These are phyloP conservation scores for Portevinia maculata DNA, from an alignment of 2,888 invertebrate genomes.

Conservation along the genomic window DNA sequence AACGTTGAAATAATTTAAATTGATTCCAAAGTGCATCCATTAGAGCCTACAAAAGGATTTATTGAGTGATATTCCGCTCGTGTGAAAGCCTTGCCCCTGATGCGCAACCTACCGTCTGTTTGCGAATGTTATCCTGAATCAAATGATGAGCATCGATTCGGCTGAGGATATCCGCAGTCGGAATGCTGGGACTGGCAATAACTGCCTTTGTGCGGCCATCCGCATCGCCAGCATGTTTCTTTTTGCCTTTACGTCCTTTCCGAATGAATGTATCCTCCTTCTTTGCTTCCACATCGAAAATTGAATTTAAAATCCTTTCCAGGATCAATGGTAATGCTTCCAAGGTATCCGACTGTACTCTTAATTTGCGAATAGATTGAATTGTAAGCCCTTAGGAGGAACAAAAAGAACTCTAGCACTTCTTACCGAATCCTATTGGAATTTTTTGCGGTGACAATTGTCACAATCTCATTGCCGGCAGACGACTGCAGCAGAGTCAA, in stretches of 20 bases:
- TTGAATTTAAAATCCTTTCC: constrained; percentile 78
- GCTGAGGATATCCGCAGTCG: constrained; percentile 79
- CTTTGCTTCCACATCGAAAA: constrained; percentile 74
- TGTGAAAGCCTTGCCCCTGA: background rate
- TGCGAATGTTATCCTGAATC: constrained; percentile 80
- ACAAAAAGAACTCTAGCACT: constrained; percentile 7
- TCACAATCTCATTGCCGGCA: constrained; percentile 78
- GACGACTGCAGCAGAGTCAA: constrained; percentile 77
- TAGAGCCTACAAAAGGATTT: constrained; percentile 59
- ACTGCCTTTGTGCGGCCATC: constrained; percentile 76
- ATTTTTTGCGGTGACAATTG: constrained; percentile 82
- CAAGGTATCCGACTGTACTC: constrained; percentile 81
- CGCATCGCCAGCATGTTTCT: constrained; percentile 48
- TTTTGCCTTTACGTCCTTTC: constrained; percentile 53
- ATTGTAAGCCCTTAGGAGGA: constrained; percentile 3
- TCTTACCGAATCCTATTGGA: constrained; percentile 81
- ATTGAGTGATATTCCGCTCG: background rate
- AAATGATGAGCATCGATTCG: constrained; percentile 80
- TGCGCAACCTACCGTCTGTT: constrained; percentile 78
- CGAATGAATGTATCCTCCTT: constrained; percentile 75
- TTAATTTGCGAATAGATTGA: constrained; percentile 71
- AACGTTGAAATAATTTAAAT: constrained; percentile 81
- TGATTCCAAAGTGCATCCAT: constrained; percentile 81
- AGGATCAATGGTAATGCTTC: constrained; percentile 80
- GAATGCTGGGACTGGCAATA: constrained; percentile 77